A percentile compares a stretch with the other conserved stretches of the same genome.
These are phyloP conservation scores for Catonia carolina DNA, from an alignment of 2,888 invertebrate species.

Conservation along the genomic window DNA sequence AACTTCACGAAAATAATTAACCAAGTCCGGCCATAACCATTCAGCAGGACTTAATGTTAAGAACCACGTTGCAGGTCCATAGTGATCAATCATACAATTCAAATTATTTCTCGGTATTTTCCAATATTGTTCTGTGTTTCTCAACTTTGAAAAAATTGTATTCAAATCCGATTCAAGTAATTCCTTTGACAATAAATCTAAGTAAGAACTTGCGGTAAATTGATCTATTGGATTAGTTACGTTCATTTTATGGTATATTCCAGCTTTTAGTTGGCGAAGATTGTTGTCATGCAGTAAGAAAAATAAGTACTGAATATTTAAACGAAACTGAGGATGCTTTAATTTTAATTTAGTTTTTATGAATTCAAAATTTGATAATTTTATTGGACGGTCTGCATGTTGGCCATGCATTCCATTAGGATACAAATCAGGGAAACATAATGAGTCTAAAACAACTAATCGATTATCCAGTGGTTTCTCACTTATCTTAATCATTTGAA, in stretches of 20 bases:
- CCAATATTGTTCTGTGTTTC: conserved; percentile 31
- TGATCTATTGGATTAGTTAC: too few relatives aligned
- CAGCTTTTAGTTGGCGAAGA: conserved; percentile 27
- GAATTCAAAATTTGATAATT: conserved; percentile 32
- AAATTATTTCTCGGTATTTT: conserved; percentile 33
- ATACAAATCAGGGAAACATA: conserved; percentile 31
- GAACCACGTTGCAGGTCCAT: conserved; percentile 15
- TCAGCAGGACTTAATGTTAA: conserved; percentile 30
- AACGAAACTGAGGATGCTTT: conserved; percentile 33
- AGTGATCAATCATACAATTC: conserved; percentile 30
- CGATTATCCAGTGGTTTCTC: conserved; percentile 31
- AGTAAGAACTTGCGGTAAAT: too few relatives aligned
- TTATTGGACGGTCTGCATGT: conserved; percentile 13
- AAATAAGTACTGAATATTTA: conserved; percentile 35
- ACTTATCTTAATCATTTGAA: conserved; percentile 33
- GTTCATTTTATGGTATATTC: too few relatives aligned
- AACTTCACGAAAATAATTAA: conserved; percentile 34
- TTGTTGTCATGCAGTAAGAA: conserved; percentile 34
- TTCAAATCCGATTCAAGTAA: conserved; percentile 28
- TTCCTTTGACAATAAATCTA: too few relatives aligned
- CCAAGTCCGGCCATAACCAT: conserved; percentile 36
- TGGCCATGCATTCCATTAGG: conserved; percentile 32
- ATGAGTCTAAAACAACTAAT: conserved; percentile 21
- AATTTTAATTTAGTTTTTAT: conserved; percentile 34
- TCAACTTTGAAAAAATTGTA: conserved; percentile 31